Evolutionary conservation across 1,140 invertebrate species (phyloP), one percentile per base, ranked within the genome.

Genomic region (Hyles vespertilio): DNA sequence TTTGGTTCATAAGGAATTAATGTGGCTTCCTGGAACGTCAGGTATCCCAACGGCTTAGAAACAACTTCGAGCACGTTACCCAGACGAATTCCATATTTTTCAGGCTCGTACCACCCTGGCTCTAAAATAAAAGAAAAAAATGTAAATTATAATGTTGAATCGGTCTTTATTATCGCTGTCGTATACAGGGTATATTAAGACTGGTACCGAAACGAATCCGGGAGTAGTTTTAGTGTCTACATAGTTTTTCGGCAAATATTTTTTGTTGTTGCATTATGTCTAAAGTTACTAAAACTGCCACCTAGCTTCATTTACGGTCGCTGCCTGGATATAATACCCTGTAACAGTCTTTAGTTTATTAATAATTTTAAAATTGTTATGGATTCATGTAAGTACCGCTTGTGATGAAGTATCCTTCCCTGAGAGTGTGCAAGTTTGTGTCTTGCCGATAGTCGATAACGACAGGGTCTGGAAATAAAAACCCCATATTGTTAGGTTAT

Each of bases 1-100:
- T 97, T 98, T 1, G 92, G 94, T 84, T 99, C 97, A 74, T 96
- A 98, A 3, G 98, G 98, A 4, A 99, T 94, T 40, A 98, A 85
- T 7, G 97, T 98, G 0, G 98, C 91, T 40, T 96, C 93, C 63
- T 93, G 92, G 84, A 99, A 98, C 60, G 91, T 91, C 7, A 94
- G 81, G 74, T 93, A 95, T 0, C 89, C 90, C 10, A 65, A 85
- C 40, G 81, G 72, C 8, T 89, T 92, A 51, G 94, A 90, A 9
- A 95, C 86, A 3, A 98, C 95, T 86, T 98, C 93, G n/a, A 98
- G 89, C 46, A 98, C 91, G 84, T 98, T 99, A 80, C 98, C 97
- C 45, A 99, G 91, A 48, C 97, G 92, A 32, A 98, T 93, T 3
- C 98, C 98, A 90, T 97, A 99, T 60, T 95, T 92, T 8, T 92